These are phyloP conservation scores for Indicator maculatus DNA, from an alignment of 2,113 vertebrate genomes.

Conservation along the genomic window DNA sequence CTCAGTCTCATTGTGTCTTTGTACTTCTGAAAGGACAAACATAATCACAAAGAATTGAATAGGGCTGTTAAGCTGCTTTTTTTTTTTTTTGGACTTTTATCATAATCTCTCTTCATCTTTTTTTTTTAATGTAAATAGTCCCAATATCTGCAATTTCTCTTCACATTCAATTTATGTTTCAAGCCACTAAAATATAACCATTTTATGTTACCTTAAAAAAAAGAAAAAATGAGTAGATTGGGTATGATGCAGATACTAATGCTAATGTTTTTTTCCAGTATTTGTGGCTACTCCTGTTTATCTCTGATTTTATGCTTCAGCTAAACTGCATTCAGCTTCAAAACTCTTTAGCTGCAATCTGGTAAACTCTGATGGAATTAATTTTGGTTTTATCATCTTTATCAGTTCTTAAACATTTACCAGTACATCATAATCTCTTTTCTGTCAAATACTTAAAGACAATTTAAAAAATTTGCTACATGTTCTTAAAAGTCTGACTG, in stretches of 20 bases:
- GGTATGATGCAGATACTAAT: neutral
- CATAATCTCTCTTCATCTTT: neutral
- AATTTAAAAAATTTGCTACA: neutral
- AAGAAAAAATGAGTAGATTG: neutral
- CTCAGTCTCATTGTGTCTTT: neutral
- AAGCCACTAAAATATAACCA: neutral
- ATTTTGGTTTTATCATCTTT: constrained; percentile 49
- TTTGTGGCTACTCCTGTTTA: constrained; percentile 2
- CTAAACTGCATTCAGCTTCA: neutral
- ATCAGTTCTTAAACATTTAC: constrained; percentile 47
- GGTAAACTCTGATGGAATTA: constrained; percentile 25
- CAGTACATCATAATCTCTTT: neutral
- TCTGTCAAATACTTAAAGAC: neutral
- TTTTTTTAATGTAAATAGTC: neutral
- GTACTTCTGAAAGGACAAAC: neutral
- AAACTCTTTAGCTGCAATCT: constrained; percentile 30
- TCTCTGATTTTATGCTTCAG: constrained; percentile 38
- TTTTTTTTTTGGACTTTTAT: neutral
- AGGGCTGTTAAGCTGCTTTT: neutral
- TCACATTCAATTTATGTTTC: neutral
- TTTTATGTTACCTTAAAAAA: constrained; percentile 15
- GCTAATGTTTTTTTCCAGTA: neutral
- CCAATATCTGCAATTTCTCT: constrained; percentile 14
- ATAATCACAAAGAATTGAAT: neutral
- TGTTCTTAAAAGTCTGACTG: neutral